phyloP scores from a whole-genome alignment of 2,888 invertebrate species.

The Allygus modestus region DNA sequence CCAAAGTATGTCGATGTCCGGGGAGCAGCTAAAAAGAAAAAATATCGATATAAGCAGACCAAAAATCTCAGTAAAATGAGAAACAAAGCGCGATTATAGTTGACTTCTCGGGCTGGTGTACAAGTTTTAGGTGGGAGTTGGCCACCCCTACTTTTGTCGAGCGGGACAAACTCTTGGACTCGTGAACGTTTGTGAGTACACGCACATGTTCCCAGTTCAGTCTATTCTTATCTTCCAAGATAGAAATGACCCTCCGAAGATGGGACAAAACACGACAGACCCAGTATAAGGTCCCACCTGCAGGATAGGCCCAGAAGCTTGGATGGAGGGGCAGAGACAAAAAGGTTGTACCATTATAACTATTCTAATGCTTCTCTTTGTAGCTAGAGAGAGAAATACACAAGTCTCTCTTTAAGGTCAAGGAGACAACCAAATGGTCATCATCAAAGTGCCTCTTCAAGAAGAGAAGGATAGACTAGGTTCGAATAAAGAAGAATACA shows the following conservation, averaged over 20 bases:
- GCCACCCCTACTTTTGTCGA: neutral
- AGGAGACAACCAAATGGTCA: slow-evolving; percentile 35
- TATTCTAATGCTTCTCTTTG: neutral
- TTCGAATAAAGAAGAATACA: neutral
- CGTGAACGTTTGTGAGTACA: too few species aligned
- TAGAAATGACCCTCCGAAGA: too few species aligned
- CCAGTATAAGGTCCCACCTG: neutral
- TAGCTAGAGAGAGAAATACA: slow-evolving; percentile 6
- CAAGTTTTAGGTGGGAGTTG: neutral
- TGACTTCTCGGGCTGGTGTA: slow-evolving; percentile 4
- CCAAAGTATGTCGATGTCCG: neutral
- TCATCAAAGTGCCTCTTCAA: neutral
- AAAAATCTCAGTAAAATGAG: neutral
- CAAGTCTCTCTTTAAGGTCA: neutral
- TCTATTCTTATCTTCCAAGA: too few species aligned
- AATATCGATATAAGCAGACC: neutral
- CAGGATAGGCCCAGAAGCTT: slow-evolving; percentile 3
- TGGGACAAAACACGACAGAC: neutral
- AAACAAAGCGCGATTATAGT: neutral
- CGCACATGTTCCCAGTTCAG: too few species aligned
- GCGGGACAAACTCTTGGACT: too few species aligned
- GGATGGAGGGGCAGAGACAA: slow-evolving; percentile 26
- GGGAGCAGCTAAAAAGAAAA: neutral
- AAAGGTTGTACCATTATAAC: neutral
- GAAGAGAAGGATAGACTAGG: neutral